Percentiles rank a stretch among this genome's conserved stretches.
Evolutionary conservation across 1,140 invertebrate species (phyloP).

Genomic region (Drosophila neocordata): DNA sequence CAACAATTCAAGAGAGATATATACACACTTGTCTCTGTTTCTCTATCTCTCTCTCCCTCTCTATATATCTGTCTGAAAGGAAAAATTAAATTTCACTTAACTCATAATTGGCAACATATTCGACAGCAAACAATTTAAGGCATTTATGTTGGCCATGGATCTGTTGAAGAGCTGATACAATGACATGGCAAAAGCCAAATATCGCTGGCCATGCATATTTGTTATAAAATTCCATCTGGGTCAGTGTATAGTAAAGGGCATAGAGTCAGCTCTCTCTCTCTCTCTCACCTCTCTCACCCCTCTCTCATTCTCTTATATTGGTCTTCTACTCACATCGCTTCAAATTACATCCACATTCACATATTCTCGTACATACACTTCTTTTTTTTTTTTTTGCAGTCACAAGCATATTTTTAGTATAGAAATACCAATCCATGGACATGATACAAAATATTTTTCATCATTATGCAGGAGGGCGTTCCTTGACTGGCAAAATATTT

Average conservation of each 20-base stretch:
- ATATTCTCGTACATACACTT: background rate
- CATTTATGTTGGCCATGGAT: background rate
- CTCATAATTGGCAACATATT: conserved; percentile 1
- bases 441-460: conserved; percentile 36
- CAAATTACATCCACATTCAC: too few species aligned
- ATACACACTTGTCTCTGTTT: too few species aligned
- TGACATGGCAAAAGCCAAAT: background rate
- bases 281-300: too few species aligned
- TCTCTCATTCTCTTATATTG: too few species aligned
- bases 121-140: background rate
- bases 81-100: background rate
- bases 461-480: conserved; percentile 5
- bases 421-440: conserved; percentile 44
- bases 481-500: conserved; percentile 48
- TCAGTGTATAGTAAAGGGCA: background rate
- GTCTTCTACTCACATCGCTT: too few species aligned
- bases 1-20: too few species aligned
- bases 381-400: background rate
- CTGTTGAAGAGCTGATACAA: too few species aligned
- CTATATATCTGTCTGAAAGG: too few species aligned
- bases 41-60: too few species aligned
- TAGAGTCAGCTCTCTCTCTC: too few species aligned
- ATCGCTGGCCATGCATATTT: background rate
- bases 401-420: background rate
- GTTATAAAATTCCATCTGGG: background rate